These are phyloP conservation scores for Corynorhinus townsendii DNA, from an alignment of 2,113 vertebrate species.

Conservation along the genomic window DNA sequence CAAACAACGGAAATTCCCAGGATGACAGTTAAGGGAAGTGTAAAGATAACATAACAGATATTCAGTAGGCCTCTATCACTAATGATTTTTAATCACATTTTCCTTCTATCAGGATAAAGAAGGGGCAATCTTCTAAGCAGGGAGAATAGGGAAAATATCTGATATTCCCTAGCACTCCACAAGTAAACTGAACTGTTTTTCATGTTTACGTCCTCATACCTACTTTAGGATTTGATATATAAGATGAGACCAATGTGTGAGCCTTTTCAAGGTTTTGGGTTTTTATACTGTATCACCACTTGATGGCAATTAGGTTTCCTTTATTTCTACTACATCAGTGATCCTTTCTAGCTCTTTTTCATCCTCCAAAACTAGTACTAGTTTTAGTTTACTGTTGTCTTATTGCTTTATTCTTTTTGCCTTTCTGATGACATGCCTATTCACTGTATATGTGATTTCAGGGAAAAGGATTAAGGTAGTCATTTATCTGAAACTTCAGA, in stretches of 20 bases:
- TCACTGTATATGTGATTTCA: neutral
- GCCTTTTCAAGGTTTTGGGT: neutral
- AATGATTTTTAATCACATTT: neutral
- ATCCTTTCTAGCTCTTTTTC: neutral
- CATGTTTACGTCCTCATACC: neutral
- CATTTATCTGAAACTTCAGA: neutral
- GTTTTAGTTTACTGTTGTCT: neutral
- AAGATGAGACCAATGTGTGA: neutral
- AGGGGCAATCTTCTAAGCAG: neutral
- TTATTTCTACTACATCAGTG: neutral
- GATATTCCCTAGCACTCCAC: neutral
- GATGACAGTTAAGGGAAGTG: too few species aligned
- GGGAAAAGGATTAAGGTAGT: neutral
- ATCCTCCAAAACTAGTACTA: neutral
- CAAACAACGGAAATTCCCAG: too few species aligned
- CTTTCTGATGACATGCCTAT: neutral
- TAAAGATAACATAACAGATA: too few species aligned
- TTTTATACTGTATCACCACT: neutral
- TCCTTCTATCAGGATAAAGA: neutral
- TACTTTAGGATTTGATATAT: neutral
- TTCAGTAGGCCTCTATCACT: neutral
- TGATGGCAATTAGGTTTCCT: neutral
- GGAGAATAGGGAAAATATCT: neutral
- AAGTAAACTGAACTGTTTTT: neutral
- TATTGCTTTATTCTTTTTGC: neutral